Base-by-base conservation (phyloP, 2,888 invertebrate species). In the Galerucella pusilla region DNA sequence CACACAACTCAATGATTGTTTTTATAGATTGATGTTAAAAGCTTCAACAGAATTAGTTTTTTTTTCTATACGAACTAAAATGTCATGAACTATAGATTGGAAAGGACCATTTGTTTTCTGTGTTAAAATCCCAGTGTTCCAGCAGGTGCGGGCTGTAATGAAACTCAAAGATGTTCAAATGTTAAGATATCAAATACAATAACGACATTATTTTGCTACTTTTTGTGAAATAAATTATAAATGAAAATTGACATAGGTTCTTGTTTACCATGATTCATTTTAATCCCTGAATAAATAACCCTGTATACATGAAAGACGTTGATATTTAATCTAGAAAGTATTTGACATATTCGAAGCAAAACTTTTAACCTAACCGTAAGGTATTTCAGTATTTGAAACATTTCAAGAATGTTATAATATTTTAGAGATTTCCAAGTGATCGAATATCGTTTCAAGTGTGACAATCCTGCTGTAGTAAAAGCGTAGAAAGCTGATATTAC, bases 391-490 rank as follows among this genome's bases (percentile, higher is more conserved):
- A 5, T 14, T 12, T 16, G 46, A 65, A 65, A 65, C 45, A 46
- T 66, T 60, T 68, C 35, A 60, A 59, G 68, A 60, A 68, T 68
- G 60, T 68, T 68, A 59, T 42, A 25, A 60, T 68, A 28, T 45
- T 60, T 68, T n/a, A 11, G n/a, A 20, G 10, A 60, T 60, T 68
- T 68, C 68, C 68, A 45, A 68, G 42, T 68, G 45, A 68, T 25
- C 46, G 45, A 59, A 60, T 45, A 46, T 57, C 42, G 28, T 68
- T 57, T 68, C 28, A 57, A 68, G 57, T 54, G 52, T 25, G 68
- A 68, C 57, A 68, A 68, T 68, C n/a, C 20, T 10, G 42, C 42
- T 66, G 10, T 66, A 66, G 35, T 28, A 11, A 64, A 45, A 64
- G 64, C 46, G 45, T 64, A 46, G 35, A 28, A 16, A 20, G 46